Evolutionary conservation across 2,113 vertebrate genomes (phyloP), one percentile per base, ranked within the genome.

Genomic region (Corythaeola cristata): DNA sequence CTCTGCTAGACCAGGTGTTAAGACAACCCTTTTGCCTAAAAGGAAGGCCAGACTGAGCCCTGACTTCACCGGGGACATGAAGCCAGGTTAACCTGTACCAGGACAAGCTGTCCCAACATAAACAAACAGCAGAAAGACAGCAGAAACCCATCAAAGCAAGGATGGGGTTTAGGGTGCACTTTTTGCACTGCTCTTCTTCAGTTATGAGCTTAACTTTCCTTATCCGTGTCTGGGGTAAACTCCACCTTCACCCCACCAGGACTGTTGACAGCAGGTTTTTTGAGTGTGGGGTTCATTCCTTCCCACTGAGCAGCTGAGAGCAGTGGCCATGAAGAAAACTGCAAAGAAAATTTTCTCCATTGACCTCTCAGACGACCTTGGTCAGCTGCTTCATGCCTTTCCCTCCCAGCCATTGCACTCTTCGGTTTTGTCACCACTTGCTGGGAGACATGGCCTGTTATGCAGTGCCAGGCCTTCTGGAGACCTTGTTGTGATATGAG

Each of bases 371-470:
- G 63, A 30, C 60, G 60, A 90, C 64, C 88, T 96, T 92, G 68
- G 22, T 81, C 45, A 10, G n/a, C 58, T 37, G 4, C 35, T 94
- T 83, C 15, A 1, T 59, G 85, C 50, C 72, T 81, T 77, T 73
- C 64, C 28, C 30, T 93, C 72, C 23, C 73, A 81, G 8, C 5
- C 59, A 77, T 63, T 80, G 30, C 22, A 68, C 21, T 56, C 84
- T 74, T 79, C 33, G 16, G 22, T 90, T 94, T 74, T 78, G 64
- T 92, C 79, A 94, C 58, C 86, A 81, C 30, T 93, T 90, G 39
- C 30, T 33, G 24, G 74, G 28, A 49, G 14, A 59, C 27, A 44
- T 26, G 55, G 63, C 77, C 83, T 92, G 88, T 86, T 60, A 37
- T 67, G 28, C 47, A 84, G 49, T 92, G 62, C 80, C 85, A 89